Base-by-base conservation (phyloP, 2,797 vertebrate species). In the Glossophaga mutica region DNA sequence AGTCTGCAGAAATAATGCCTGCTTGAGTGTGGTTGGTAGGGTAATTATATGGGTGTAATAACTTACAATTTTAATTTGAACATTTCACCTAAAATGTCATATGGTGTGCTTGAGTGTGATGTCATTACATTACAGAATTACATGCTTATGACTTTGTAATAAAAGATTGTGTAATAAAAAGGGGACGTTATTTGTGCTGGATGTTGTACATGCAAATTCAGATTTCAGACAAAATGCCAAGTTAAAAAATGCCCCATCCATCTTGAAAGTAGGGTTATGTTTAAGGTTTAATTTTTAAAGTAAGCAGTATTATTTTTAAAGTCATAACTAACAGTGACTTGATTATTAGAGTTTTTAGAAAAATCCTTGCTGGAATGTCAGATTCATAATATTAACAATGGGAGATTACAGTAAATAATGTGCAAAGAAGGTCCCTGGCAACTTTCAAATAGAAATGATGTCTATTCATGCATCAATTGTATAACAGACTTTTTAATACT, bases 371-470 rank as follows among this genome's bases (percentile, higher is more conserved):
- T 86, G 50, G 44, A 29, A 67, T 86, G 76, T 84, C 87, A 98
- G 95, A 96, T 81, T 90, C 89, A 78, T 21, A 85, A 95, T 22
- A 39, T 92, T 90, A 96, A 90, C 74, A 94, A 42, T 94, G 55
- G 6, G 96, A 96, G 79, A 97, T 71, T 90, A 65, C 44, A 87
- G 18, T 81, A 94, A 91, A 90, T 90, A 96, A 97, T 93, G n/a
- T 74, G 77, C 29, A 62, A 87, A 97, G 93, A 95, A 94, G 83
- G n/a, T 89, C n/a, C 52, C 65, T 95, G 42, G 48, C n/a, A 87
- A 50, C 39, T 79, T 84, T 82, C n/a, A 85, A 44, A 65, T 87
- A 95, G 87, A 96, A 93, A 79, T 26, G 24, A 91, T 83, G 94
- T 68, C 81, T 0, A 2, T 34, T 68, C 11, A 78, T 39, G 9